Evolutionary conservation across 1,140 invertebrate genomes (phyloP), one percentile per base, ranked within the genome.

Genomic region (Aphaenogaster ashmeadi): DNA sequence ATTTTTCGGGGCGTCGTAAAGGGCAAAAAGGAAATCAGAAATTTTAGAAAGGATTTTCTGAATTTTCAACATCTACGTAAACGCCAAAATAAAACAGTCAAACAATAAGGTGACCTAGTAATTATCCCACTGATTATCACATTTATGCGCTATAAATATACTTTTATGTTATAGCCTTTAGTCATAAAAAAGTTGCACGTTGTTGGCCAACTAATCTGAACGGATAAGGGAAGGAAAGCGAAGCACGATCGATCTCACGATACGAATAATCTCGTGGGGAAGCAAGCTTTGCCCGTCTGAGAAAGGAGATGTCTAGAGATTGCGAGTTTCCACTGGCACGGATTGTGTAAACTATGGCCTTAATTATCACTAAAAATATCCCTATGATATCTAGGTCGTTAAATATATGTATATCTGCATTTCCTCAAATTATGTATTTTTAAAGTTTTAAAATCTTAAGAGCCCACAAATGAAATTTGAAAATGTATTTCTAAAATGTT

Each of bases 221-320:
- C 75, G 75, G 66, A 86, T 88, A 86, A 88, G 83, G 64, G 66
- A 88, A 88, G 83, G 83, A 88, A 88, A 86, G 83, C 74, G 64
- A 71, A 50, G 75, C 72, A 52, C 21, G 74, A 86, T 86, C 58
- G 83, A 86, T 86, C 81, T 84, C 80, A 84, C 80, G 80, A 84
- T 84, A 84, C 41, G 54, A 44, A 84, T 84, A 84, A 84, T 84
- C 80, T 75, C 69, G 54, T 84, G 69, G 80, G 54, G 80, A 84
- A 84, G 69, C 69, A 36, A 81, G 69, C 80, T 83, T 36, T 27
- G 41, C n/a, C 38, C 7, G 80, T 84, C 27, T 84, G 80, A 84
- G 80, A 84, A 84, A 74, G 80, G n/a, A 27, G 27, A 74, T 27
- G 80, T 75, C 18, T 50, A 38, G 33, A 75, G 69, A 84, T 75